Conservation (phyloP, 2,888 invertebrate genomes). For the Antitype chi region DNA sequence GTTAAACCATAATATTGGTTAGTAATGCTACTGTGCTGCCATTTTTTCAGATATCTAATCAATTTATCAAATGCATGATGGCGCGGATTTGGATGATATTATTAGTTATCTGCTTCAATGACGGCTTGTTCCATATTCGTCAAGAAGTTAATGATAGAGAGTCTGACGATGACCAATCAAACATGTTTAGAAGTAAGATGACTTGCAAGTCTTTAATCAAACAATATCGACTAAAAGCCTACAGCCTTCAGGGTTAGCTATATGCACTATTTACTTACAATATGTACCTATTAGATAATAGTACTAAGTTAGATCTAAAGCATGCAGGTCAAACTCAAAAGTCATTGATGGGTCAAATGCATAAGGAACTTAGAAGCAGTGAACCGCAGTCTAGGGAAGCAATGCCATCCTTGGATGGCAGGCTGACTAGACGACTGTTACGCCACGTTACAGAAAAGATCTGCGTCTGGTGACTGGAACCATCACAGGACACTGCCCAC, state of each 20-base stretch:
- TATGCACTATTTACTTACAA: background rate
- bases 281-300: background rate
- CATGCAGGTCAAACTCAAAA: too few relatives aligned
- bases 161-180: background rate
- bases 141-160: constrained; percentile 2
- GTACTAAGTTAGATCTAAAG: background rate
- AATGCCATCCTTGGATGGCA: too few relatives aligned
- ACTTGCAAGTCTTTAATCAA: constrained; percentile 11
- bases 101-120: constrained; percentile 15
- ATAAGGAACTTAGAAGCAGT: too few relatives aligned
- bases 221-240: background rate
- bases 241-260: background rate
- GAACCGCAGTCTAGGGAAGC: too few relatives aligned
- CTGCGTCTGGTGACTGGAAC: too few relatives aligned
- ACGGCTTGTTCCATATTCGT: constrained; percentile 5
- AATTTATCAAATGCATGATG: constrained; percentile 27
- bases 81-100: constrained; percentile 16
- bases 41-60: constrained; percentile 34
- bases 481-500: too few relatives aligned
- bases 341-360: too few relatives aligned
- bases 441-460: too few relatives aligned
- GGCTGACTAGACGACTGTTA: too few relatives aligned
- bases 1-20: constrained; percentile 22
- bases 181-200: constrained; percentile 10
- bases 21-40: constrained; percentile 15